A percentile compares a stretch with the other conserved stretches of the same genome.
These are phyloP conservation scores for Tiaroga cobitis DNA, from an alignment of 2,797 vertebrate genomes.

Conservation along the genomic window DNA sequence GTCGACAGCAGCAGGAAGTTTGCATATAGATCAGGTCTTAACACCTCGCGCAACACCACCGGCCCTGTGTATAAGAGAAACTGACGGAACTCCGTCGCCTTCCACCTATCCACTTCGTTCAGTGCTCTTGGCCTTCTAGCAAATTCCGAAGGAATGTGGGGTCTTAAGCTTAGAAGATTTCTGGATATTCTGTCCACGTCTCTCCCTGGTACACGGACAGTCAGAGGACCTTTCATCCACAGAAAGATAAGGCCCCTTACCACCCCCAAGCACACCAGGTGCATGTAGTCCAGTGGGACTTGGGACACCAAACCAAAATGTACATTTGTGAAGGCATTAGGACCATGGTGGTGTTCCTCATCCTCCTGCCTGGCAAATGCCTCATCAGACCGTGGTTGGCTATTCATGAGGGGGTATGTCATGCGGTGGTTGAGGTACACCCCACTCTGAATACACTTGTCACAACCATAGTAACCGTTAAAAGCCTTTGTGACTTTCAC, in stretches of 20 bases:
- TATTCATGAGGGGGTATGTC: constrained; percentile 13
- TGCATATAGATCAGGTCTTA: background rate
- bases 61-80: background rate
- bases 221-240: constrained; percentile 22
- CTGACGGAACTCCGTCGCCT: constrained; percentile 13
- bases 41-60: too few species aligned
- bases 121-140: constrained; percentile 18
- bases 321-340: constrained; percentile 23
- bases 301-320: constrained; percentile 16
- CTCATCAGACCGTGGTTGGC: constrained; percentile 6
- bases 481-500: constrained; percentile 15
- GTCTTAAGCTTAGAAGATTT: constrained; percentile 14
- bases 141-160: constrained; percentile 20
- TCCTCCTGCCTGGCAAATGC: constrained; percentile 25
- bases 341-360: constrained; percentile 15
- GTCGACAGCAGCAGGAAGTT: constrained; percentile 1
- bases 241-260: constrained; percentile 11
- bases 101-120: background rate
- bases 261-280: constrained; percentile 23
- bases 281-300: constrained; percentile 22
- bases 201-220: constrained; percentile 13
- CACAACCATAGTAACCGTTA: background rate
- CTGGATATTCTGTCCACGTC: constrained; percentile 13
- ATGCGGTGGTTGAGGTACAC: constrained; percentile 6
- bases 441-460: background rate